Conservation (phyloP, 2,797 vertebrate species). For the Pseudochirops corinnae region DNA sequence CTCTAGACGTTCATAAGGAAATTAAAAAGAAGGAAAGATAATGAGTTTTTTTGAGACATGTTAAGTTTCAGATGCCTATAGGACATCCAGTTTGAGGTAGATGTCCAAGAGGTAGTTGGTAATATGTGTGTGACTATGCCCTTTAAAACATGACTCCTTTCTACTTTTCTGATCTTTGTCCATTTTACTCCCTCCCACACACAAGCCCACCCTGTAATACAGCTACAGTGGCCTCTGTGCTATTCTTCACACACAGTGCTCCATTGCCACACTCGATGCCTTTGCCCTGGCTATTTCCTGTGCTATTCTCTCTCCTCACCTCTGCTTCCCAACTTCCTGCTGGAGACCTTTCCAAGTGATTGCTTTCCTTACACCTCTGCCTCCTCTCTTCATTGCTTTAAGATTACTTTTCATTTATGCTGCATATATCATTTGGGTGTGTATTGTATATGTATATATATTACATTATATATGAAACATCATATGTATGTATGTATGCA, state of each 20-base stretch:
- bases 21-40: neutral
- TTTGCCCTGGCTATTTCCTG: neutral
- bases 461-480: neutral
- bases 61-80: neutral
- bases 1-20: neutral
- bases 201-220: neutral
- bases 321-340: neutral
- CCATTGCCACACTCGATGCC: neutral
- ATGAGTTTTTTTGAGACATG: neutral
- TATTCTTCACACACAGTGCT: neutral
- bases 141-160: neutral
- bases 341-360: neutral
- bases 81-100: neutral
- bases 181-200: neutral
- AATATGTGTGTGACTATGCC: neutral
- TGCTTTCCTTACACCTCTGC: neutral
- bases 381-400: neutral
- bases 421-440: neutral
- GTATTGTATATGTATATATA: too few relatives aligned
- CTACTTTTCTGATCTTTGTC: neutral
- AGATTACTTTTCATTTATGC: neutral
- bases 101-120: neutral
- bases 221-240: too few relatives aligned
- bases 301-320: neutral
- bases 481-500: neutral